phyloP scores from a whole-genome alignment of 2,888 invertebrate species.

The Apoderus coryli region DNA sequence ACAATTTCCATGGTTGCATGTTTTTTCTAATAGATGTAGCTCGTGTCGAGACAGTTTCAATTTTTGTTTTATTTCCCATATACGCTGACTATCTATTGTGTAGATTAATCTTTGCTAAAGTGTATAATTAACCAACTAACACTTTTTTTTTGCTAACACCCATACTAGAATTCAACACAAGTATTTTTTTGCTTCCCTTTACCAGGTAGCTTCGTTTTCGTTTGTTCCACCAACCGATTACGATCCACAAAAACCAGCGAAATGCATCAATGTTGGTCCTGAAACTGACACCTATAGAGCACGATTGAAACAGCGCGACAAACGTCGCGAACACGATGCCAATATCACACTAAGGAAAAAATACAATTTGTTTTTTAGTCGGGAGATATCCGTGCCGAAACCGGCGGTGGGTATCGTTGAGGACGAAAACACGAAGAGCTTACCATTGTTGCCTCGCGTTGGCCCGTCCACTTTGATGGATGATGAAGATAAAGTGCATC shows the following conservation, averaged over 20 bases:
- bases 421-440: slow-evolving; percentile 28
- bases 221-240: background rate
- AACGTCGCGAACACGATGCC: slow-evolving; percentile 41
- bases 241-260: slow-evolving; percentile 21
- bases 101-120: too few relatives aligned
- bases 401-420: slow-evolving; percentile 17
- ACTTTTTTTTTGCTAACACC: too few relatives aligned
- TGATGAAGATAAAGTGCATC: slow-evolving; percentile 28
- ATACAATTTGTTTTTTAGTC: slow-evolving; percentile 41
- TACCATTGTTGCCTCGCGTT: slow-evolving; percentile 31
- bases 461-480: too few relatives aligned
- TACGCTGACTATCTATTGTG: too few relatives aligned
- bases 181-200: too few relatives aligned
- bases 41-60: too few relatives aligned
- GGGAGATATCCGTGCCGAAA: slow-evolving; percentile 25
- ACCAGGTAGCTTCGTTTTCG: too few relatives aligned
- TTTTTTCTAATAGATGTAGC: too few relatives aligned
- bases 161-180: too few relatives aligned
- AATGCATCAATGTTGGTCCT: slow-evolving; percentile 32
- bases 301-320: slow-evolving; percentile 43
- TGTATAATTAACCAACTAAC: too few relatives aligned
- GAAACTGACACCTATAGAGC: slow-evolving; percentile 50
- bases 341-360: slow-evolving; percentile 49
- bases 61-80: too few relatives aligned
- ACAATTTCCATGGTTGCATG: too few relatives aligned